Base-by-base conservation (phyloP, 2,113 vertebrate genomes). In the Pavo muticus region DNA sequence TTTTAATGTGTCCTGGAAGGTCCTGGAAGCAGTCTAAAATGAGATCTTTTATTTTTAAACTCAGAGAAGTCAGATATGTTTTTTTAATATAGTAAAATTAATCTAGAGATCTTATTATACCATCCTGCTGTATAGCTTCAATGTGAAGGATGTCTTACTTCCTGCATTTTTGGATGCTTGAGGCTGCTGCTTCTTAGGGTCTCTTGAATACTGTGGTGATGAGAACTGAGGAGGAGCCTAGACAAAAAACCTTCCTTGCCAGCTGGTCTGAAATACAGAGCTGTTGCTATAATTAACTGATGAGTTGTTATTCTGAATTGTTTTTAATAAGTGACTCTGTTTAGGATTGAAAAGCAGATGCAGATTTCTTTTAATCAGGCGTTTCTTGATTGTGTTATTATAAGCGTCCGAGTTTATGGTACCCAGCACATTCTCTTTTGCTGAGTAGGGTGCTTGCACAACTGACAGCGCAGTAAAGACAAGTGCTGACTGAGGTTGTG, bases 241-340 rank as follows among this genome's bases (percentile, higher is more conserved):
- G 85, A 91, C 84, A 91, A 81, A 94, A 94, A 81, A 45, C 54
- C 84, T 94, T 63, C 48, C 72, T 76, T 90, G 64, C 78, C 92
- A 93, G 93, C 93, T 97, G 88, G 24, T 95, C 92, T 94, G 90
- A 90, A 96, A 93, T 84, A 60, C 48, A 79, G 82, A 94, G 73
- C 81, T 93, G 80, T 80, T 95, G 82, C 87, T 95, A 86, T 94
- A 95, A 94, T 95, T 95, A 95, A 92, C 85, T 91, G 94, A 94
- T 90, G 88, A 77, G 86, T 87, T 91, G 78, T 95, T 97, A 93
- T 84, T 95, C 92, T 77, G 83, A 72, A 79, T 92, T 93, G 87
- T 57, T 95, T 94, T 91, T 94, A 92, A 93, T 90, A 94, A 90
- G 76, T 70, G 50, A 54, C 72, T 94, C 89, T 88, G 65, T 82